A percentile compares a stretch with the other conserved stretches of the same genome.
Evolutionary conservation across 2,797 vertebrate genomes (phyloP).

Genomic region (Gallirallus australis): DNA sequence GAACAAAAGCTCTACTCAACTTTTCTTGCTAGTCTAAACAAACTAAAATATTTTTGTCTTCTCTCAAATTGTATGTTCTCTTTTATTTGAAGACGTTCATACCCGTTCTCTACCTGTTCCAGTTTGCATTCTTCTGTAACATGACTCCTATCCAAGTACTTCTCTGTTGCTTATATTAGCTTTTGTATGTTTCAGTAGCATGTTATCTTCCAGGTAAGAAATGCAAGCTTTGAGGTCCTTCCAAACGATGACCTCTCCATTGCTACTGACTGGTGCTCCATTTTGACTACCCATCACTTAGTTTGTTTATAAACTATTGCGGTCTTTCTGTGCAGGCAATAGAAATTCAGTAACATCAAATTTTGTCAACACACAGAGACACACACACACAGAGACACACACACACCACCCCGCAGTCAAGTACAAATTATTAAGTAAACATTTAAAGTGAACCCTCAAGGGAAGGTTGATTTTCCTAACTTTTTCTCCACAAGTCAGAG

Average conservation of each 20-base stretch:
- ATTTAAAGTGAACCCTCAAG: not conserved
- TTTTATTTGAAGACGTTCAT: not conserved
- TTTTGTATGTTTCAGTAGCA: not conserved
- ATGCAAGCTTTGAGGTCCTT: not conserved
- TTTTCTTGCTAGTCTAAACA: not conserved
- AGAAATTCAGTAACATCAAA: not conserved
- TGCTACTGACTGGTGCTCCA: not conserved
- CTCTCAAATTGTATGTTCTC: not conserved
- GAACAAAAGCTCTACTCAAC: not conserved
- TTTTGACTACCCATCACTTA: not conserved
- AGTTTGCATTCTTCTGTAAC: not conserved
- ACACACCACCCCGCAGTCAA: too few species aligned
- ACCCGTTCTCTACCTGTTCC: not conserved
- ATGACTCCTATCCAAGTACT: not conserved
- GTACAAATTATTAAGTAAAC: not conserved
- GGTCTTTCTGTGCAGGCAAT: accelerated
- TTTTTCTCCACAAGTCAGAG: not conserved
- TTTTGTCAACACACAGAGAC: not conserved
- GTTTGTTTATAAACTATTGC: not conserved
- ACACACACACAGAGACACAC: too few species aligned
- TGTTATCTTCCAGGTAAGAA: not conserved
- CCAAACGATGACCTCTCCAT: accelerated
- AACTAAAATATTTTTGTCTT: not conserved
- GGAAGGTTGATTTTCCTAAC: not conserved
- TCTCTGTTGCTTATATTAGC: not conserved